Evolutionary conservation across 2,113 vertebrate genomes (phyloP).

Genomic region (Catagonus wagneri): DNA sequence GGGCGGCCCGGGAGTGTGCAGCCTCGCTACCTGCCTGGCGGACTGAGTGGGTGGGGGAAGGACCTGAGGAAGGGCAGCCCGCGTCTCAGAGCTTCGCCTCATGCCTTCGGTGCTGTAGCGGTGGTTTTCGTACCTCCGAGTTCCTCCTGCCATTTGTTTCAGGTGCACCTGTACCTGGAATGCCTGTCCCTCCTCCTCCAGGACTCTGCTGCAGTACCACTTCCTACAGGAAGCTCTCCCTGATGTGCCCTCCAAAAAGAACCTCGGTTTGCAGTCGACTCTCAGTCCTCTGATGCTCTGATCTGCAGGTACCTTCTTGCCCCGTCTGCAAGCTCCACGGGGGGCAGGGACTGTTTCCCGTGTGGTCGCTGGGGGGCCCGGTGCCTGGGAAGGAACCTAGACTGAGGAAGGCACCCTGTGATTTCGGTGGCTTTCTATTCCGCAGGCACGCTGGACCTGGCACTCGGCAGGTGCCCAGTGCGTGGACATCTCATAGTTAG

Average conservation of each 20-base stretch:
- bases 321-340: background rate
- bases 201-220: background rate
- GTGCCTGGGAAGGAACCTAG: rapidly evolving
- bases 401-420: rapidly evolving
- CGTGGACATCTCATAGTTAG: rapidly evolving
- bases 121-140: background rate
- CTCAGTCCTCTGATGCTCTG: background rate
- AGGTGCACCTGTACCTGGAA: no score
- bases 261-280: background rate
- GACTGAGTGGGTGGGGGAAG: background rate
- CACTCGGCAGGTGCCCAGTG: background rate
- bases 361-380: rapidly evolving
- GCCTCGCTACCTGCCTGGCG: rapidly evolving
- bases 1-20: rapidly evolving
- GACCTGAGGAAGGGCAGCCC: background rate
- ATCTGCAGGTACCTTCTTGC: background rate
- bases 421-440: background rate
- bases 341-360: background rate
- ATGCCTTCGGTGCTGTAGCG: background rate
- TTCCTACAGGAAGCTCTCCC: slow-evolving; percentile 60
- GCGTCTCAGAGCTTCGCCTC: background rate
- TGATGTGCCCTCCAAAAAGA: background rate
- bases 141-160: background rate
- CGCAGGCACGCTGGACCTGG: background rate
- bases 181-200: no score